Conservation (phyloP, 2,888 invertebrate species). For the Brenthis daphne region DNA sequence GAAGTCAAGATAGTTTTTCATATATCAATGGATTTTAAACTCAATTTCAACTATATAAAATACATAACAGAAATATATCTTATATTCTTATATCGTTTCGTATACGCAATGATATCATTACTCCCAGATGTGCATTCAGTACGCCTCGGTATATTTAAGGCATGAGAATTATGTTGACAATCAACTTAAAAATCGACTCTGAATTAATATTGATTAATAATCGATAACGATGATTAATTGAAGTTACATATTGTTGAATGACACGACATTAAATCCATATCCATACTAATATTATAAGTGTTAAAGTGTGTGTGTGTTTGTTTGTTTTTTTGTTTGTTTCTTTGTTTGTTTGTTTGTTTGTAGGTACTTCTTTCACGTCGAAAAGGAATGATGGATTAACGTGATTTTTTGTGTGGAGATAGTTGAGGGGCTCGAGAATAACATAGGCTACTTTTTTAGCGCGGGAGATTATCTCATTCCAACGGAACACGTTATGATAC, state of each 20-base stretch:
- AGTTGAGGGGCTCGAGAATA: no score
- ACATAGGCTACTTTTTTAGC: no score
- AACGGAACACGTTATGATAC: no score
- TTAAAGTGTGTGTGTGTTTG: no score
- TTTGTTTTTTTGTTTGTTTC: no score
- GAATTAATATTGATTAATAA: slow-evolving; percentile 34
- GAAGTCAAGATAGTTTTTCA: slow-evolving; percentile 58
- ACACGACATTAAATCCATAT: neutral
- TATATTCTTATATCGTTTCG: slow-evolving; percentile 48
- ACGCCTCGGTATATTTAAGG: slow-evolving; percentile 71
- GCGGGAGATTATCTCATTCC: no score
- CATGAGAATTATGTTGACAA: slow-evolving; percentile 68
- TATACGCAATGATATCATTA: slow-evolving; percentile 56
- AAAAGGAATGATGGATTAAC: no score
- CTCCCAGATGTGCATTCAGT: slow-evolving; percentile 80
- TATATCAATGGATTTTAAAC: slow-evolving; percentile 34
- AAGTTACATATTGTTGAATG: slow-evolving; percentile 5
- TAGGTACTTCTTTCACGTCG: no score
- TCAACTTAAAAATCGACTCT: slow-evolving; percentile 59
- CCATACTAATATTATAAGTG: neutral
- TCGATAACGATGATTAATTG: slow-evolving; percentile 24
- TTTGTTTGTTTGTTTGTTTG: no score
- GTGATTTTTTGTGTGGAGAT: no score
- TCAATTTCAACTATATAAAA: slow-evolving; percentile 18
- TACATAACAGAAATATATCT: slow-evolving; percentile 38